Evolutionary conservation across 2,113 vertebrate genomes (phyloP), one percentile per base, ranked within the genome.

Genomic region (Myiozetetes cayanensis): DNA sequence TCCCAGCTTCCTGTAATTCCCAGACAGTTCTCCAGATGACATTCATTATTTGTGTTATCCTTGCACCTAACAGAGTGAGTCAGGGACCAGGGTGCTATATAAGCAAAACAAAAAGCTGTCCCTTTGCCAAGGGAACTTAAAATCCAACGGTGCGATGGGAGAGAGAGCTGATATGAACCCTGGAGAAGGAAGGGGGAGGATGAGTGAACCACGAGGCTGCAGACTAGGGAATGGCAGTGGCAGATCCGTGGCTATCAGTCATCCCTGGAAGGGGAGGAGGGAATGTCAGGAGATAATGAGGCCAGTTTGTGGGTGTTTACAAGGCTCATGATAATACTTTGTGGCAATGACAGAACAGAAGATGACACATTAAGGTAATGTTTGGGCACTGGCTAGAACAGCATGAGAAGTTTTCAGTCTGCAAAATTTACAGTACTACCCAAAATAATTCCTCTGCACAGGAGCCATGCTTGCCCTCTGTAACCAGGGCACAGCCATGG

Each of bases 231-330:
- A 87, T 39, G 65, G 46, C 52, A 88, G 39, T 1, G 0, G 55
- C 1, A 1, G 37, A 73, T 63, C 4, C 0, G 3, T 13, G 75
- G 74, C 90, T 35, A 88, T 96, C 85, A 63, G 49, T 95, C 79
- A 84, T 90, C 78, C 58, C 71, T 93, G 92, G 66, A 47, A 47
- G 59, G 75, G 71, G 66, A 87, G 92, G 90, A 95, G 92, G 30
- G 79, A 93, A 30, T 21, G 47, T 49, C 35, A 78, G 72, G 25
- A 90, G 79, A 63, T 92, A 94, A 95, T 75, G 96, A 94, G 73
- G 86, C 33, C 50, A 91, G 39, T 81, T 87, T 92, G 93, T 95
- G 86, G 92, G 89, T 94, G 95, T 96, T 96, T 89, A 43, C 86
- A 35, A 58, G 56, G 86, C 74, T 88, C 90, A 77, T 74, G 76